Evolutionary conservation across 1,140 invertebrate genomes (phyloP), one percentile per base, ranked within the genome.

Genomic region (Calliphora vicina): DNA sequence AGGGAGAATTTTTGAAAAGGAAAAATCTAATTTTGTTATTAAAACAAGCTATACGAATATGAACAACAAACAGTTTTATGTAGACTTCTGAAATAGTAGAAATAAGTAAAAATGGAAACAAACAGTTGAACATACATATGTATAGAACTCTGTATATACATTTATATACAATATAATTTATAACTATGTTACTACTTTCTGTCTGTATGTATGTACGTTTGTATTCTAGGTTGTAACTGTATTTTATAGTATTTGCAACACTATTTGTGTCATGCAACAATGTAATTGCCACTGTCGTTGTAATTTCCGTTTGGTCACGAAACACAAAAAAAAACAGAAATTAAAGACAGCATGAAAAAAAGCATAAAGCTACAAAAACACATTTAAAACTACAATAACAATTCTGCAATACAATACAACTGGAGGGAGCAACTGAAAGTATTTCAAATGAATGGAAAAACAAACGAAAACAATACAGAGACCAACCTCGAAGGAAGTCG

Each of bases 281-380:
- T 89, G 88, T 89, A 89, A 89, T 89, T 89, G 88, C 88, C 88
- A 89, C 86, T 89, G 88, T 88, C 88, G 88, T 89, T 89, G 88
- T 88, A 87, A 88, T 89, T 89, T 89, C 88, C 88, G 88, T 86
- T 71, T 88, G 86, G 86, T 88, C 87, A 89, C 87, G 80, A 81
- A 50, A 78, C 73, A 61, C 73, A 61, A 73, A 82, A 71, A 82
- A 72, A 45, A 26, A 76, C 13, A 42, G 15, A 26, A 73, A 82
- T 6, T 42, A 27, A 20, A 67, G 45, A 45, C 29, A 35, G n/a
- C 43, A 43, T 73, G 71, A 82, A 73, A 82, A 43, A 35, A 20
- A 82, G 13, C 27, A 74, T 10, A 74, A 29, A 29, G 15, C 17
- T 12, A 42, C 8, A 29, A 35, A 35, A 20, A 67, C n/a, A 67